Evolutionary conservation across 1,140 invertebrate genomes (phyloP), one percentile per base, ranked within the genome.

Genomic region (Delia radicum): DNA sequence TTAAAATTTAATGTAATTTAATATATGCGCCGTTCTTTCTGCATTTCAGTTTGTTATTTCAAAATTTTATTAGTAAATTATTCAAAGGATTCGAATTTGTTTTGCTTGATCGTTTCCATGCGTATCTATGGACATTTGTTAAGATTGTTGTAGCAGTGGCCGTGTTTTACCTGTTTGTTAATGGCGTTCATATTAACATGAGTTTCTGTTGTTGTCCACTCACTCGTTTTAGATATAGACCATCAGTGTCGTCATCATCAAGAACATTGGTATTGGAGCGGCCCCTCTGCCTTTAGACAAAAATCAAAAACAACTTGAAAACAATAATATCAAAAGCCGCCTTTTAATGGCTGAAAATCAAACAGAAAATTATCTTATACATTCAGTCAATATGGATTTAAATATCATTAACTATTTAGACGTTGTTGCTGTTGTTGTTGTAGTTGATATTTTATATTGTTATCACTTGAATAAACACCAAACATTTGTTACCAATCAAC

Each of bases 401-500:
- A 67, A 67, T 31, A 67, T 67, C 63, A 67, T 67, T 31, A 67
- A 31, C 63, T 31, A 67, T 31, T 31, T 67, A 3, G 29, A 24
- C 42, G n/a, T 26, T 65, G 27, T 42, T 69, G 62, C 13, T 31
- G 63, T 75, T 69, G 65, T 33, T 37, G 21, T 18, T 69, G 15
- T 12, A 24, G 31, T 31, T 72, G 8, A 21, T 42, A 6, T 72
- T 3, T 72, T 72, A 42, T 42, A 42, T 71, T 71, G 48, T 73
- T 76, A 76, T 76, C 75, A 73, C 69, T 76, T 69, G 75, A 76
- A 72, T 76, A 73, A 76, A 76, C 69, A 73, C 69, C 67, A 76
- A 76, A 76, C 75, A 76, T 76, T 76, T 76, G 75, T 76, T 76
- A 76, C 75, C 75, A 76, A 75, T 75, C 74, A 75, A 69, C 74